Base-by-base conservation (phyloP, 2,797 vertebrate species). In the Avahi laniger region DNA sequence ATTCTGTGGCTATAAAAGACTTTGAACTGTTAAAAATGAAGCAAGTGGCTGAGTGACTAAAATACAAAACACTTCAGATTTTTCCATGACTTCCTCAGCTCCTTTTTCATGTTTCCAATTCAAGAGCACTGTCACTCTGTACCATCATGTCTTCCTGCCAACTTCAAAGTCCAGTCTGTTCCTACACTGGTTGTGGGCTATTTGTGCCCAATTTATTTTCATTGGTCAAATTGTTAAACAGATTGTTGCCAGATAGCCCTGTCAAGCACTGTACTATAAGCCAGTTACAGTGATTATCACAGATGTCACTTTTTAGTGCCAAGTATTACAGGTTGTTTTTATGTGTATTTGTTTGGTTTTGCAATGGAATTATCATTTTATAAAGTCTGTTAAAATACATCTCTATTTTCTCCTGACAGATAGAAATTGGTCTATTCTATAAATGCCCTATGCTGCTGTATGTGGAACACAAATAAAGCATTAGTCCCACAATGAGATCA, bases 171-270 rank as follows among this genome's bases (percentile, higher is more conserved):
- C 30, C 43, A 59, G 17, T 57, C 41, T 61, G 20, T 87, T 86
- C n/a, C 14, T 54, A 65, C 12, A 43, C 24, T 63, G 26, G 50
- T 85, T 38, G 83, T 70, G 35, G 48, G 41, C 33, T 83, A 75
- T 94, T 80, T 97, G 79, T 91, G 61, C 82, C 69, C 75, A 91
- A 69, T 96, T 93, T 89, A 83, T 50, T 94, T 96, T 65, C 78
- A 91, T 57, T 97, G 86, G 95, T 96, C 86, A 97, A 90, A 95
- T 75, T 95, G 82, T 96, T 92, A 81, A 97, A 54, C 89, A 96
- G 95, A 94, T 89, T 96, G 79, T 81, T 69, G 89, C 61, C 95
- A 94, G 89, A 91, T 30, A 96, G 73, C 67, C 14, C 50, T 87
- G 89, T 95, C 73, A 95, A 97, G 89, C 54, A 72, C 79, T 91